Evolutionary conservation across 2,888 invertebrate species (phyloP).

Genomic region (Dendrolimus houi): DNA sequence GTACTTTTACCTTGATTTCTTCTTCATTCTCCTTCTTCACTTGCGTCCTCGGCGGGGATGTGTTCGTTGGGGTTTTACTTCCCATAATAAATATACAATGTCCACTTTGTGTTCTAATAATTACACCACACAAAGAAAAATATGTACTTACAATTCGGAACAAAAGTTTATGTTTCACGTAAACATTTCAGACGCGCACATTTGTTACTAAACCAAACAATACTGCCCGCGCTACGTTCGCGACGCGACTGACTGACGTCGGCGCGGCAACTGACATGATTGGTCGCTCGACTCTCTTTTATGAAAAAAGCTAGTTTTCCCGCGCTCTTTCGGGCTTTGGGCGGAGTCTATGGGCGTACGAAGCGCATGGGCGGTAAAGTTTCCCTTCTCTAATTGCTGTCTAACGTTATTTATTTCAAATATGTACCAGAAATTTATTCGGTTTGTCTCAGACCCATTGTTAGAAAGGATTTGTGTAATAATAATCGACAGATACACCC

Average conservation of each 20-base stretch:
- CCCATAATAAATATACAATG: constrained; percentile 53
- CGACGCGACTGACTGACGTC: constrained; percentile 42
- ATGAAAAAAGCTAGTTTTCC: constrained; percentile 46
- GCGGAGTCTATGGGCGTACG: constrained; percentile 48
- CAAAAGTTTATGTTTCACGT: constrained; percentile 42
- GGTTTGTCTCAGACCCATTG: no score
- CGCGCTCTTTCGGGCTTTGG: constrained; percentile 37
- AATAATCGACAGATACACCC: no score
- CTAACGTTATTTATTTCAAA: no score
- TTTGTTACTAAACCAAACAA: neutral
- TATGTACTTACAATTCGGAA: constrained; percentile 24
- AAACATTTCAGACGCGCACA: constrained; percentile 44
- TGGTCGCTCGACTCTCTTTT: constrained; percentile 20
- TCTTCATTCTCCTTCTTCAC: constrained; percentile 85
- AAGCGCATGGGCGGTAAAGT: constrained; percentile 30
- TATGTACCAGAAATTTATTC: no score
- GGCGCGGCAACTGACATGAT: constrained; percentile 19
- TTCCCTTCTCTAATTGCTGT: constrained; percentile 8
- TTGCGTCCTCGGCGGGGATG: constrained; percentile 54
- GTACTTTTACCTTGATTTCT: constrained; percentile 82
- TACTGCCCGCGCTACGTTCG: constrained; percentile 29
- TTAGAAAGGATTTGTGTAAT: no score
- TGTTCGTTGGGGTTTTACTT: constrained; percentile 59
- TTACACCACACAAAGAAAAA: constrained; percentile 18
- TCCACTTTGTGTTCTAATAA: constrained; percentile 23